Conservation (phyloP, 2,888 invertebrate species). For the Nephrotoma flavescens region DNA sequence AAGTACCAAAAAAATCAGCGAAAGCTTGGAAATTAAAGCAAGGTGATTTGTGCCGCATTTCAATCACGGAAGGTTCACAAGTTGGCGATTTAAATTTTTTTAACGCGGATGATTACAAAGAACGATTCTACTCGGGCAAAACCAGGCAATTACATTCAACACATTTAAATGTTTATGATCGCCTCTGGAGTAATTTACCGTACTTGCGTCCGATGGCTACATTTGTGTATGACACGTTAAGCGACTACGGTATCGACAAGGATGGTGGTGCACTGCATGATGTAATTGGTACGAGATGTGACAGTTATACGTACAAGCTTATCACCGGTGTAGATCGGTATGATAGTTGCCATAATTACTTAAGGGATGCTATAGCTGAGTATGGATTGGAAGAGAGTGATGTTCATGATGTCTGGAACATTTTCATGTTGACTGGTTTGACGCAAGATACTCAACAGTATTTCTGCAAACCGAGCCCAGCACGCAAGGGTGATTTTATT, state of each 20-base stretch:
- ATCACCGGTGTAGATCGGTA: conserved; percentile 32
- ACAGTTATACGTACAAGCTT: conserved; percentile 34
- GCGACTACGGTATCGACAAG: conserved; percentile 33
- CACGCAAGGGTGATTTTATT: conserved; percentile 33
- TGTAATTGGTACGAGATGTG: conserved; percentile 35
- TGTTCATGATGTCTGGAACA: conserved; percentile 38
- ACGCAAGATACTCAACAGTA: conserved; percentile 34
- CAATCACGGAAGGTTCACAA: conserved; percentile 31
- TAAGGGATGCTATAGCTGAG: conserved; percentile 29
- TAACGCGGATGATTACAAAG: conserved; percentile 32
- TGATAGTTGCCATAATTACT: conserved; percentile 33
- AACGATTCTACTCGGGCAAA: conserved; percentile 34
- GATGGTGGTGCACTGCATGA: conserved; percentile 35
- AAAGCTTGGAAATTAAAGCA: conserved; percentile 30
- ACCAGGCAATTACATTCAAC: conserved; percentile 34
- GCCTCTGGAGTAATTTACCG: conserved; percentile 34
- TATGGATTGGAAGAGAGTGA: conserved; percentile 31
- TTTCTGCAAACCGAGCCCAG: conserved; percentile 36
- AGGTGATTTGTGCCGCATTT: conserved; percentile 33
- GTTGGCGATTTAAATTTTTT: conserved; percentile 35
- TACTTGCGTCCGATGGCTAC: conserved; percentile 35
- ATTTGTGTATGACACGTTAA: conserved; percentile 33
- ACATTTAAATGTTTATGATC: conserved; percentile 33
- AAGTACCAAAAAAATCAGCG: conserved; percentile 29
- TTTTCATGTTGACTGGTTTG: conserved; percentile 37